phyloP scores from a whole-genome alignment of 1,140 invertebrate species.

The Leptopilina clavipes region DNA sequence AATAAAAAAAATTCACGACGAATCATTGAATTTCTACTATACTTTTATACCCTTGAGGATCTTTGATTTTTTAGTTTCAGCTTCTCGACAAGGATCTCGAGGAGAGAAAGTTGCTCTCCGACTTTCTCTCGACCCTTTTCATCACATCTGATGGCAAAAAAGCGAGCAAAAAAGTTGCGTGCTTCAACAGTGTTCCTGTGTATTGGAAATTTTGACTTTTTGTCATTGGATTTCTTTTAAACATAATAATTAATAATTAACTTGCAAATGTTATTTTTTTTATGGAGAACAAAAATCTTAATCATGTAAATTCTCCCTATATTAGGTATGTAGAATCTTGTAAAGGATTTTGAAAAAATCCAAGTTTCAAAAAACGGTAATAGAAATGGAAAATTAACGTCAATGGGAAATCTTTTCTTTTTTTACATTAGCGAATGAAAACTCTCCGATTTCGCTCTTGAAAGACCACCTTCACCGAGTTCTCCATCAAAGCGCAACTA shows the following conservation, averaged over 20 bases:
- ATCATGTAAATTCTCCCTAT: too few relatives aligned
- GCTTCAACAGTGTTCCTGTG: background rate
- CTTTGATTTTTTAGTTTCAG: constrained; percentile 33
- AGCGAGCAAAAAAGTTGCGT: background rate
- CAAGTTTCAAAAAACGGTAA: too few relatives aligned
- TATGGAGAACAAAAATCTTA: too few relatives aligned
- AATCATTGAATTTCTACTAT: constrained; percentile 45
- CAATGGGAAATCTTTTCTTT: background rate
- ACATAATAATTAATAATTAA: too few relatives aligned
- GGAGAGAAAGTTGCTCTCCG: background rate
- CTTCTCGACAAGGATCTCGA: background rate
- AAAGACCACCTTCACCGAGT: constrained; percentile 29
- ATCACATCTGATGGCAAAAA: too few relatives aligned
- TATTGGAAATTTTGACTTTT: background rate
- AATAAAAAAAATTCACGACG: constrained; percentile 51
- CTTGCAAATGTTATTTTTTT: too few relatives aligned
- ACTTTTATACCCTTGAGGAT: constrained; percentile 24
- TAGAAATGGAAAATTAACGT: background rate
- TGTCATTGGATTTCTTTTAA: too few relatives aligned
- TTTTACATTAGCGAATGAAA: constrained; percentile 14
- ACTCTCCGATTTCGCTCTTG: background rate
- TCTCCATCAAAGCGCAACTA: constrained; percentile 36
- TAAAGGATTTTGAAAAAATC: too few relatives aligned
- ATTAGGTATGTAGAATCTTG: too few relatives aligned
- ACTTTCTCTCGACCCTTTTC: constrained; percentile 36